These are phyloP conservation scores for Pandemis cinnamomeana DNA, from an alignment of 2,888 invertebrate genomes.

Conservation along the genomic window DNA sequence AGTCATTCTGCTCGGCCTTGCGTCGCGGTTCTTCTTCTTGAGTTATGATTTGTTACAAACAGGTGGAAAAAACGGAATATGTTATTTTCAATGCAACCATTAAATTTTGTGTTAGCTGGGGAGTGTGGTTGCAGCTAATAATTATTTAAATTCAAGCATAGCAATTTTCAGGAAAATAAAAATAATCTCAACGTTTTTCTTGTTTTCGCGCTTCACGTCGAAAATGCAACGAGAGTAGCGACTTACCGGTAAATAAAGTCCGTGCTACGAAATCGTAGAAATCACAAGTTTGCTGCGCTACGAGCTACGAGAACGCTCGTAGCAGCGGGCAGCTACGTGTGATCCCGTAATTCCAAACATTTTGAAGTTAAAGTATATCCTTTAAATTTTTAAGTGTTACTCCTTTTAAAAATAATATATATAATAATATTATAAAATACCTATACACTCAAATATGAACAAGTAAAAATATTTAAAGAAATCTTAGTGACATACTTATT, in stretches of 20 bases:
- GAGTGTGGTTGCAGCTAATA: no score
- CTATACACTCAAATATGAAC: background rate
- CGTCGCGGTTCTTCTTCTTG: background rate
- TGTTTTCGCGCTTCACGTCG: background rate
- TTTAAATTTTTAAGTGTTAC: no score
- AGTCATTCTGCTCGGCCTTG: slow-evolving; percentile 23
- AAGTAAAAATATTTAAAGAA: background rate
- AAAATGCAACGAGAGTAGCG: background rate
- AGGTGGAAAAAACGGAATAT: background rate
- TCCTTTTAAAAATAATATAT: no score
- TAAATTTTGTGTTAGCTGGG: no score
- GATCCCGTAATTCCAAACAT: background rate
- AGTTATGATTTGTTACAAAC: background rate
- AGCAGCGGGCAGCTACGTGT: background rate
- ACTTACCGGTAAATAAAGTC: background rate
- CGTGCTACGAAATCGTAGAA: slow-evolving; percentile 12
- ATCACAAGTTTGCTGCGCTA: background rate
- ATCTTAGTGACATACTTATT: no score
- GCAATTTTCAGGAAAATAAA: background rate
- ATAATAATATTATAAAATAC: no score
- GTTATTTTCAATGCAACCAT: background rate
- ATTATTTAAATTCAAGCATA: no score
- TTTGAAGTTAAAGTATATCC: background rate
- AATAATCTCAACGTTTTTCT: background rate
- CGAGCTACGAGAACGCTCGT: slow-evolving; percentile 7